Percentiles rank a stretch among this genome's conserved stretches.
These are phyloP conservation scores for Idaea biselata DNA, from an alignment of 2,888 invertebrate species.

Conservation along the genomic window DNA sequence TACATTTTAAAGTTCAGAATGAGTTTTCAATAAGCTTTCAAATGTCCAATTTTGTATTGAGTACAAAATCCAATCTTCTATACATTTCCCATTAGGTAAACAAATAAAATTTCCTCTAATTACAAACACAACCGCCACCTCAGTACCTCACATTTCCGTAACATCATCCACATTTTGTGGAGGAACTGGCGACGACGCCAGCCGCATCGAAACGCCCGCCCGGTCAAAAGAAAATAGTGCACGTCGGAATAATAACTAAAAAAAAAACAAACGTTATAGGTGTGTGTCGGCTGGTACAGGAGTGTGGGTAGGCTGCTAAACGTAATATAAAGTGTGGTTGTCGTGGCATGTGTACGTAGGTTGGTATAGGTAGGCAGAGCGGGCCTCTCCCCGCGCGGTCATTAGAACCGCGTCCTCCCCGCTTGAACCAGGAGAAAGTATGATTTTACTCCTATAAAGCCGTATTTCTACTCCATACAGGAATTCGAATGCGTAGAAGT, in stretches of 20 bases:
- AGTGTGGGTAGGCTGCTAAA: conserved; percentile 77
- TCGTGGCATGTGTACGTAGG: conserved; percentile 68
- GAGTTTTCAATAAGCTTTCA: no score
- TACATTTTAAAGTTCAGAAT: no score
- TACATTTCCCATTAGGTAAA: conserved; percentile 11
- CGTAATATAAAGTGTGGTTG: conserved; percentile 80
- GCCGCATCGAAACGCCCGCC: conserved; percentile 37
- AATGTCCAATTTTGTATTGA: no score
- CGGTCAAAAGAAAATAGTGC: conserved; percentile 73
- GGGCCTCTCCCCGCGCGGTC: conserved; percentile 77
- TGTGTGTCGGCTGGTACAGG: conserved; percentile 57
- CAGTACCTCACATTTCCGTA: conserved; percentile 30
- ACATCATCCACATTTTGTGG: conserved; percentile 35
- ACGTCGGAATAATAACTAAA: conserved; percentile 70
- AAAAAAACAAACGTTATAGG: conserved; percentile 64
- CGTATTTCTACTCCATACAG: conserved; percentile 81
- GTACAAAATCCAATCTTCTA: conserved; percentile 2
- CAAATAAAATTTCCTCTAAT: conserved; percentile 32
- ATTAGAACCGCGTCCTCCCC: conserved; percentile 73
- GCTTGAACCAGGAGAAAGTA: conserved; percentile 75
- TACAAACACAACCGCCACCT: conserved; percentile 29
- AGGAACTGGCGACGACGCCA: conserved; percentile 24
- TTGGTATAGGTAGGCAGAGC: conserved; percentile 54
- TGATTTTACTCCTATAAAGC: conserved; percentile 81
- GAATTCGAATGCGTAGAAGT: conserved; percentile 77